Evolutionary conservation across 2,113 vertebrate genomes (phyloP), one percentile per base, ranked within the genome.

Genomic region (Capricornis sumatraensis): DNA sequence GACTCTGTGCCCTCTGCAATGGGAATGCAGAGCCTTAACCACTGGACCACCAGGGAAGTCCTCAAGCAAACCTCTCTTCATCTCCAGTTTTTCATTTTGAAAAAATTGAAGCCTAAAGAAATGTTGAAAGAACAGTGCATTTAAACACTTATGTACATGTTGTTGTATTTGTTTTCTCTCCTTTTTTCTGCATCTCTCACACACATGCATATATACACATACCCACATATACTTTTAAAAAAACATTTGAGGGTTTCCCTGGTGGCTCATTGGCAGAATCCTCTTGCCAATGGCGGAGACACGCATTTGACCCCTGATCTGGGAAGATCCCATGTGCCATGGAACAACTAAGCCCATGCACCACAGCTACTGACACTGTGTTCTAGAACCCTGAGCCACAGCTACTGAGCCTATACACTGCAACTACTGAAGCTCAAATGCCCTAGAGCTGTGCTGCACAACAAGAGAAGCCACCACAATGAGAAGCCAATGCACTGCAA

Each of bases 91-190:
- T 57, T 76, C 25, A 27, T 45, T 81, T 79, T 43, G 25, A 62
- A 87, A 94, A 81, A 81, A 50, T 33, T 33, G 9, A 81, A 81
- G 78, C 78, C 84, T 45, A 94, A 13, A 60, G 84, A 87, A 76
- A 76, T 86, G 64, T 81, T 87, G 23, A 93, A 88, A 94, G 27
- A 53, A 53, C 15, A 12, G 57, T 81, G 47, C 55, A 64, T 55
- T 60, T 74, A 86, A 93, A 76, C 15, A 85, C 52, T 30, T 60
- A n/a, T 57, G 50, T 19, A 91, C 58, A 87, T 87, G 58, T 87
- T 83, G 13, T 58, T 83, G 6, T 58, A 58, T 87, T 52, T 78
- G 43, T n/a, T 93, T 78, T 62, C 7, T 87, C 36, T 71, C 16
- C 45, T 79, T 74, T 74, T 53, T 36, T 36, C 8, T 64, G 17